Conservation (phyloP, 2,797 vertebrate species). For the Lutjanus campechanus region DNA sequence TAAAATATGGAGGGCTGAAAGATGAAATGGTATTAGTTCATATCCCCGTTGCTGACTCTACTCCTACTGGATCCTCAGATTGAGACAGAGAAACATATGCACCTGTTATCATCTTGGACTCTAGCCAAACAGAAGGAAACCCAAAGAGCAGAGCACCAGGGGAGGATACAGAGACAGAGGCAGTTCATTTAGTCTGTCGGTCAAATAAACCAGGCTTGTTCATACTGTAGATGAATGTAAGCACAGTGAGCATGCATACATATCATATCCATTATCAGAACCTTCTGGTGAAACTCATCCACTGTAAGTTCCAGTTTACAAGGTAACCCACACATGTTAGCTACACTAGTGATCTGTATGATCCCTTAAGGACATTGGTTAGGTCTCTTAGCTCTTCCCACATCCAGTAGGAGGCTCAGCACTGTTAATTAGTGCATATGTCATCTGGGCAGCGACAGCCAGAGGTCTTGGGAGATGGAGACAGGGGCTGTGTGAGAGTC, state of each 20-base stretch:
- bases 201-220: slow-evolving; percentile 27
- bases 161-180: slow-evolving; percentile 15
- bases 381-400: slow-evolving; percentile 48
- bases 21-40: slow-evolving; percentile 46
- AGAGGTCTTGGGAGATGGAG: slow-evolving; percentile 79
- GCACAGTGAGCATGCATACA: not conserved
- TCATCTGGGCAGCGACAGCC: slow-evolving; percentile 79
- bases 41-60: slow-evolving; percentile 25
- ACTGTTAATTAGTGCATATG: slow-evolving; percentile 82
- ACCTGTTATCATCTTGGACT: slow-evolving; percentile 46
- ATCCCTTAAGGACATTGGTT: slow-evolving; percentile 44
- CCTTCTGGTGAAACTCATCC: slow-evolving; percentile 14
- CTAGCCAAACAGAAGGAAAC: slow-evolving; percentile 39
- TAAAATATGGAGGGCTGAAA: slow-evolving; percentile 45
- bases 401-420: slow-evolving; percentile 61
- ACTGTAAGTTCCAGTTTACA: slow-evolving; percentile 37
- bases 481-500: slow-evolving; percentile 71
- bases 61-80: slow-evolving; percentile 36
- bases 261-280: not conserved
- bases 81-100: slow-evolving; percentile 46
- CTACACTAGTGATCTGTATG: slow-evolving; percentile 42
- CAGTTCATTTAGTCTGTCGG: slow-evolving; percentile 32
- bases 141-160: slow-evolving; percentile 25
- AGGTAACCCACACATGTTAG: slow-evolving; percentile 52
- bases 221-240: slow-evolving; percentile 11